These are phyloP conservation scores for Silurus asotus DNA, from an alignment of 2,113 vertebrate species.

Conservation along the genomic window DNA sequence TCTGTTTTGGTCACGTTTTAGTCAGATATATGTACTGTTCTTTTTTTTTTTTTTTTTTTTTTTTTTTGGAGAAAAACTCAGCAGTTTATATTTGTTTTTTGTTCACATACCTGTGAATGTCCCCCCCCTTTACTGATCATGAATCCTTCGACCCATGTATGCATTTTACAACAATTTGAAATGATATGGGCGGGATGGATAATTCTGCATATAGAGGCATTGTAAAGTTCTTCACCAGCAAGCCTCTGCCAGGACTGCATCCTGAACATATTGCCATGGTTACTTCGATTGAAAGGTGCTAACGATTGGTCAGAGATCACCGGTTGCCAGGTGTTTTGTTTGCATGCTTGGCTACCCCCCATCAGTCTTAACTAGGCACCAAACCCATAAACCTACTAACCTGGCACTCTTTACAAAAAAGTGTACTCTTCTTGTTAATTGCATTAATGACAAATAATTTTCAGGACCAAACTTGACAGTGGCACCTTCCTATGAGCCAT, in stretches of 20 bases:
- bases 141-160: neutral
- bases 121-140: neutral
- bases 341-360: neutral
- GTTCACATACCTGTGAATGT: conserved; percentile 3
- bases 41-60: neutral
- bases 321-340: conserved; percentile 38
- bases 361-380: neutral
- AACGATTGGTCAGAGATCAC: conserved; percentile 33
- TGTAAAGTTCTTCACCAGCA: conserved; percentile 15
- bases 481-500: conserved; percentile 57
- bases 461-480: conserved; percentile 39
- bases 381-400: neutral
- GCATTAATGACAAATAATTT: conserved; percentile 28
- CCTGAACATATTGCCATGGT: conserved; percentile 20
- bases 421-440: neutral
- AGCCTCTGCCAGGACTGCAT: conserved; percentile 22
- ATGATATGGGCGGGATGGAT: neutral
- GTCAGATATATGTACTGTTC: no score
- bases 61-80: neutral
- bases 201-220: conserved; percentile 15
- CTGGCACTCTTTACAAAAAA: neutral
- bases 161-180: neutral
- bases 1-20: neutral
- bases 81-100: neutral
- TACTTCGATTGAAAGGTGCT: conserved; percentile 24